Percentiles rank a stretch among this genome's conserved stretches.
Conservation (phyloP, 2,797 vertebrate species). For the Mus caroli region DNA sequence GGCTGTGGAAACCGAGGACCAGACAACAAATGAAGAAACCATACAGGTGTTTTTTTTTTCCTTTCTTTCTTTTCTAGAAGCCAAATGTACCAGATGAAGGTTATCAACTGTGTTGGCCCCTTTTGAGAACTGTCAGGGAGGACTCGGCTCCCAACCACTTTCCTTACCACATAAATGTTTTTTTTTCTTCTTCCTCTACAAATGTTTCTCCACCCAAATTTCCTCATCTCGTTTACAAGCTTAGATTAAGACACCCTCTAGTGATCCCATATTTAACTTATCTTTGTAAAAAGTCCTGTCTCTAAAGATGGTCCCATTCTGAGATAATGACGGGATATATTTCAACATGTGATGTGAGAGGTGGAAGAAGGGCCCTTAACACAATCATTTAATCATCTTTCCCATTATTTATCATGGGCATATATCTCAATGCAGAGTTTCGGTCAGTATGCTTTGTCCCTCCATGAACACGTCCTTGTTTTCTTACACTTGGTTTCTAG, state of each 20-base stretch:
- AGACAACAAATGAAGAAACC: not conserved
- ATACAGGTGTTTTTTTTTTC: not conserved
- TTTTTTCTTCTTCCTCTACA: not conserved
- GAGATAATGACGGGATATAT: not conserved
- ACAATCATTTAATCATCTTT: not conserved
- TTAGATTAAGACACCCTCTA: not conserved
- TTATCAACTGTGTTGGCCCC: not conserved
- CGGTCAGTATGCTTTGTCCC: not conserved
- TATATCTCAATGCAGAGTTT: not conserved
- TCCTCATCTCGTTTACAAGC: not conserved
- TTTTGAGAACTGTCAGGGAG: not conserved
- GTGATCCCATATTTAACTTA: conserved; percentile 13
- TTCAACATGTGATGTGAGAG: not conserved
- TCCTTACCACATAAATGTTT: not conserved
- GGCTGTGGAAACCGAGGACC: not conserved
- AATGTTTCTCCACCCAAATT: not conserved
- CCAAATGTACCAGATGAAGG: not conserved
- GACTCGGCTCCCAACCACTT: not conserved
- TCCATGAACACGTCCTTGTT: not conserved
- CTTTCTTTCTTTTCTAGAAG: not conserved
- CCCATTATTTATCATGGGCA: not conserved
- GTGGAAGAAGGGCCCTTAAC: not conserved
- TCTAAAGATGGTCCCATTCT: conserved; percentile 18
- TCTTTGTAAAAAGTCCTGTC: not conserved
- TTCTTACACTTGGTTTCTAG: not conserved